Evolutionary conservation across 1,140 invertebrate genomes (phyloP).

Genomic region (Plectrocnemia conspersa): DNA sequence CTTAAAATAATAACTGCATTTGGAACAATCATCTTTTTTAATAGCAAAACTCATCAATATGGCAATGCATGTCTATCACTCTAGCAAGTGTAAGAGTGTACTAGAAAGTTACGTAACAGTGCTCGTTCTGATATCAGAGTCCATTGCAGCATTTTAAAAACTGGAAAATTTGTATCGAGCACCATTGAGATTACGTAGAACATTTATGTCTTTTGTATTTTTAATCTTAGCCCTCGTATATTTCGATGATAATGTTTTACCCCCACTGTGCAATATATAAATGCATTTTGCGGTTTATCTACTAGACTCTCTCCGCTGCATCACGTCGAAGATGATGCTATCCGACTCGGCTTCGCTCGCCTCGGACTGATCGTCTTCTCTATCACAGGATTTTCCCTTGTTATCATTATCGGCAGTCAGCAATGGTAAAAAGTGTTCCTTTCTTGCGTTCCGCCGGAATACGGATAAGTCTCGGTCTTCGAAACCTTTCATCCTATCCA

Average conservation of each 20-base stretch:
- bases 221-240: neutral
- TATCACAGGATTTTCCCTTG: slow-evolving; percentile 31
- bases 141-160: too few relatives aligned
- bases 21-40: too few relatives aligned
- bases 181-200: too few relatives aligned
- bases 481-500: slow-evolving; percentile 29
- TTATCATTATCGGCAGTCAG: slow-evolving; percentile 38
- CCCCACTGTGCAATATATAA: neutral
- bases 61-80: too few relatives aligned
- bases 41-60: too few relatives aligned
- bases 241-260: neutral
- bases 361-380: slow-evolving; percentile 35
- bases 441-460: slow-evolving; percentile 34
- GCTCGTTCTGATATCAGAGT: too few relatives aligned
- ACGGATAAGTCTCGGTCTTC: slow-evolving; percentile 40
- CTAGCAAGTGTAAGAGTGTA: too few relatives aligned
- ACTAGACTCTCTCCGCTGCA: slow-evolving; percentile 43
- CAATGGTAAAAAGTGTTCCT: slow-evolving; percentile 41
- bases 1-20: too few relatives aligned
- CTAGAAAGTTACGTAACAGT: too few relatives aligned
- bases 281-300: slow-evolving; percentile 18
- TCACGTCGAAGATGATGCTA: slow-evolving; percentile 43
- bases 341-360: slow-evolving; percentile 47
- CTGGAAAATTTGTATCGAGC: too few relatives aligned
- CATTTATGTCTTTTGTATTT: too few relatives aligned